Percentiles rank a stretch among this genome's conserved stretches.
These are phyloP conservation scores for Hydrophis major DNA, from an alignment of 2,797 vertebrate species.

Conservation along the genomic window DNA sequence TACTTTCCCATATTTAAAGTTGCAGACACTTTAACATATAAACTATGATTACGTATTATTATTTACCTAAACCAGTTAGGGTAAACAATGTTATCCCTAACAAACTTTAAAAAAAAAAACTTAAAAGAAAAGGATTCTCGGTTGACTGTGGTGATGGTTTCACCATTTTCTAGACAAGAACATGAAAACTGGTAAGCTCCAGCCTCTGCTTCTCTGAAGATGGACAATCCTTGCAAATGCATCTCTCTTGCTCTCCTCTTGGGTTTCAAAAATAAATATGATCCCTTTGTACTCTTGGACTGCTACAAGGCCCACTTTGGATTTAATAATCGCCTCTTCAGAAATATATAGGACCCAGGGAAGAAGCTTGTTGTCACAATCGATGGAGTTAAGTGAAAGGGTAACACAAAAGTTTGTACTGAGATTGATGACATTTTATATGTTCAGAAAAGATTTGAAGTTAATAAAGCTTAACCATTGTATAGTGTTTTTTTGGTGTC, in stretches of 20 bases:
- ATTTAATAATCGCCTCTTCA: neutral
- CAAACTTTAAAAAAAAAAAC: neutral
- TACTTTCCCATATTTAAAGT: no score
- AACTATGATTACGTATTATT: no score
- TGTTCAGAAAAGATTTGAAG: neutral
- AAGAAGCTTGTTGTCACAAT: neutral
- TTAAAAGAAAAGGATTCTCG: neutral
- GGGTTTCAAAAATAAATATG: neutral
- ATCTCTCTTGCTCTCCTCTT: neutral
- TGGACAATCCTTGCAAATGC: neutral
- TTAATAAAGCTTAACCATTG: neutral
- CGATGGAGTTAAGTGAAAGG: neutral
- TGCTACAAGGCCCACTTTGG: neutral
- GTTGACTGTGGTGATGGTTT: neutral
- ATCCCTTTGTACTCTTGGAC: neutral
- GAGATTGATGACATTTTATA: neutral
- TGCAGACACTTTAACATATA: no score
- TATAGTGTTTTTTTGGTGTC: neutral
- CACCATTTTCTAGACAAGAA: neutral
- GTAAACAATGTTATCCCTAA: no score
- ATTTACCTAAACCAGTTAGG: no score
- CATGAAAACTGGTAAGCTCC: neutral
- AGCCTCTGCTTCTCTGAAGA: neutral
- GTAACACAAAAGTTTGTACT: neutral
- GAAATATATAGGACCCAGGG: neutral